Evolutionary conservation across 2,888 invertebrate species (phyloP).

Genomic region (Agapetus fuscipes): DNA sequence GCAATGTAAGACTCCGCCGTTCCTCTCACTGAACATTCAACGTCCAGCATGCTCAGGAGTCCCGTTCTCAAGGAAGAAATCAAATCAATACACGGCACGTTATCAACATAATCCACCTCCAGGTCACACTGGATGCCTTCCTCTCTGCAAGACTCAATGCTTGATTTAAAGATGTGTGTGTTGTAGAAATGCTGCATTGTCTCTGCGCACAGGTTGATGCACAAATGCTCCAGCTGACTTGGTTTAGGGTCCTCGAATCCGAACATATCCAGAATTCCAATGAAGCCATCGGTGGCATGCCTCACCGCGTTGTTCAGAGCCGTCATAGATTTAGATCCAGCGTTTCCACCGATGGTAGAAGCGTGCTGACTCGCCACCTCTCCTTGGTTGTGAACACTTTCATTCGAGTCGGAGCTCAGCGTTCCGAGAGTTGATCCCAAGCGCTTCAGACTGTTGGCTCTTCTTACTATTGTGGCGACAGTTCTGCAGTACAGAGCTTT

Average conservation of each 20-base stretch:
- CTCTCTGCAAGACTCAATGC: conserved; percentile 87
- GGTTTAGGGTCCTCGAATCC: conserved; percentile 91
- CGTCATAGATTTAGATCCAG: conserved; percentile 85
- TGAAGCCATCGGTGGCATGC: conserved; percentile 90
- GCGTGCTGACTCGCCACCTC: conserved; percentile 80
- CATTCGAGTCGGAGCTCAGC: conserved; percentile 84
- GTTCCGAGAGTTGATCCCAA: conserved; percentile 77
- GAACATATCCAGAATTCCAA: conserved; percentile 94
- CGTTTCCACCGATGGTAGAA: conserved; percentile 67
- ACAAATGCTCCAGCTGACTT: conserved; percentile 84
- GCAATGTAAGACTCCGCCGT: conserved; percentile 72
- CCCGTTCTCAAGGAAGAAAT: conserved; percentile 89
- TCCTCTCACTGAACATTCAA: conserved; percentile 78
- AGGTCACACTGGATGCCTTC: conserved; percentile 86
- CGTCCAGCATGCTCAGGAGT: conserved; percentile 83
- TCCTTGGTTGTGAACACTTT: conserved; percentile 80
- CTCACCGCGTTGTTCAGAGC: conserved; percentile 85
- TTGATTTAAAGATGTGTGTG: conserved; percentile 91
- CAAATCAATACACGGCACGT: conserved; percentile 91
- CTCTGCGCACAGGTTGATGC: conserved; percentile 92
- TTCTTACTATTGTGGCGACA: conserved; percentile 84
- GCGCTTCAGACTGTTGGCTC: conserved; percentile 85
- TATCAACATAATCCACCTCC: conserved; percentile 90
- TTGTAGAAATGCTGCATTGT: conserved; percentile 98
- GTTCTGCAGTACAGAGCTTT: conserved; percentile 91